A percentile compares a stretch with the other conserved stretches of the same genome.
These are phyloP conservation scores for Dendropsophus ebraccatus DNA, from an alignment of 2,113 vertebrate species.

Conservation along the genomic window DNA sequence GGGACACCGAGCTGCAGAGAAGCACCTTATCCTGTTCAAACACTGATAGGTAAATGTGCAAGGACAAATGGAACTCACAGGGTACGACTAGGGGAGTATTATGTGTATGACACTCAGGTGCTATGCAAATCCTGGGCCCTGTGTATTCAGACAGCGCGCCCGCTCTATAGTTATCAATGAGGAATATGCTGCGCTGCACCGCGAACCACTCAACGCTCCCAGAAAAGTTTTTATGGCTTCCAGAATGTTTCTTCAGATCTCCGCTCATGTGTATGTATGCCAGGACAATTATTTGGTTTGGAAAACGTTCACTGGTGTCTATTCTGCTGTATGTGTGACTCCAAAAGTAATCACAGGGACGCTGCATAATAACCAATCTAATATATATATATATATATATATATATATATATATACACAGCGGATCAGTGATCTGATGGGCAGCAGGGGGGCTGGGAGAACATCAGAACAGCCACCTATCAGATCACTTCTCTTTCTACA, in stretches of 20 bases:
- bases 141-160: background rate
- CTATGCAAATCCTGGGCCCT: background rate
- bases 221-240: background rate
- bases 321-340: background rate
- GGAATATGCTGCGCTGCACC: background rate
- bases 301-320: background rate
- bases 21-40: constrained; percentile 52
- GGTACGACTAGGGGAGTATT: background rate
- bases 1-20: constrained; percentile 44
- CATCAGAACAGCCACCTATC: too few species aligned
- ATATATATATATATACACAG: too few species aligned
- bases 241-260: background rate
- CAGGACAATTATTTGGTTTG: background rate
- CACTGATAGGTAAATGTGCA: constrained; percentile 44
- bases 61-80: constrained; percentile 38
- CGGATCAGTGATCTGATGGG: too few species aligned
- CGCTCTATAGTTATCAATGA: background rate
- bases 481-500: too few species aligned
- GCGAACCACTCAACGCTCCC: background rate
- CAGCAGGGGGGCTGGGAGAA: too few species aligned
- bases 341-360: background rate
- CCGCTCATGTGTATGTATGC: background rate
- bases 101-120: constrained; percentile 12
- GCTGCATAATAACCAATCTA: background rate
- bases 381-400: too few species aligned